Base-by-base conservation (phyloP, 2,113 vertebrate genomes). In the Cyphomyrus discorhynchus region DNA sequence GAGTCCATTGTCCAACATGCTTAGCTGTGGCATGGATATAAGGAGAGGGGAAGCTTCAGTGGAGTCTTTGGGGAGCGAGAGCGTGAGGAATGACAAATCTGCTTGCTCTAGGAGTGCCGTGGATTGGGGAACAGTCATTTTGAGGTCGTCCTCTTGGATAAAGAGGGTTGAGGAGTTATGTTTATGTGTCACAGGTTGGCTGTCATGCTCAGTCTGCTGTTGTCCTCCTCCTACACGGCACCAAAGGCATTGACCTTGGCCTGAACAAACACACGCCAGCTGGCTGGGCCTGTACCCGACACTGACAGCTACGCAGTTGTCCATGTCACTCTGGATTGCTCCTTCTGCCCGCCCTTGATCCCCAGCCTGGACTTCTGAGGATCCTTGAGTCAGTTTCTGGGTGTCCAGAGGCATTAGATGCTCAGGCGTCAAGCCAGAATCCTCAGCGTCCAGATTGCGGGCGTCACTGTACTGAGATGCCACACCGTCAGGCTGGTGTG, bases 271-370 rank as follows among this genome's bases (percentile, higher is more conserved):
- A 46, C 96, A 96, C 0, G 56, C 89, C 17, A 93, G 92, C 53
- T 93, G 92, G 27, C 91, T 92, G 2, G 94, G 92, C 46, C 93
- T 92, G 92, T 96, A 96, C 9, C 94, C 94, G 66, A 93, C 89
- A 77, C 93, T 92, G 6, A 93, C 84, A 0, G 91, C 93, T 82
- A 94, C 87, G 88, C 90, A 74, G 2, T 47, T 66, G 19, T 93
- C 90, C 11, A 91, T 74, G 3, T 91, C 90, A 84, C 27, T 42
- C 82, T 21, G 77, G 74, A 3, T 89, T 90, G 6, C 92, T 90
- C 52, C 93, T 90, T 1, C 93, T 90, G 45, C 62, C 31, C 90
- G 58, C 6, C 92, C 85, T 0, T 91, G 91, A 85, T 95, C 95
- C 58, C 91, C 94, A 39, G 91, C 93, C 90, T 95, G 95, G 49